phyloP scores from a whole-genome alignment of 1,140 invertebrate species.

The Aphelenchoides fujianensis region DNA sequence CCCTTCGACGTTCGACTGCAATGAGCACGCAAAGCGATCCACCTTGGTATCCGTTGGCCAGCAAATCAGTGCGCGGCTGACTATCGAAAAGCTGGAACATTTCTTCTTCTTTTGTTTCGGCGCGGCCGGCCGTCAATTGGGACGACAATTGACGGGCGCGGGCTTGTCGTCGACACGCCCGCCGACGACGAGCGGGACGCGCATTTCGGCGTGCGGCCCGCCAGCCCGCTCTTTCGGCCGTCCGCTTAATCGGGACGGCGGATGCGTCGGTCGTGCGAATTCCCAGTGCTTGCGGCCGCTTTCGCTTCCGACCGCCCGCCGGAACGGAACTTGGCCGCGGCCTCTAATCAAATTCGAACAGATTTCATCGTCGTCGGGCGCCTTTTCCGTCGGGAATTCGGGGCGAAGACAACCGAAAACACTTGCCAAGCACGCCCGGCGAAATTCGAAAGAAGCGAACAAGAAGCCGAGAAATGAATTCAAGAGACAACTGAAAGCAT shows the following conservation, averaged over 20 bases:
- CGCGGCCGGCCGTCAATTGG: not conserved
- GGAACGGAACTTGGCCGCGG: slow-evolving; percentile 1
- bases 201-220: not conserved
- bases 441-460: not conserved
- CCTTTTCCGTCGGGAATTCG: not conserved
- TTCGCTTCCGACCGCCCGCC: not conserved
- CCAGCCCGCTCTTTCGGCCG: not conserved
- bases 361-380: not conserved
- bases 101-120: not conserved
- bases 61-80: not conserved
- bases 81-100: slow-evolving; percentile 12
- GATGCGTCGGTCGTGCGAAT: not conserved
- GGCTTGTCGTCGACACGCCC: not conserved
- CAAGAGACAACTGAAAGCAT: not conserved
- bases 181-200: not conserved
- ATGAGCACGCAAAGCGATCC: not conserved
- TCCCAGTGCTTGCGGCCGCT: not conserved
- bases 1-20: not conserved
- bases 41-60: slow-evolving; percentile 7
- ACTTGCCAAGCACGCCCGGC: not conserved
- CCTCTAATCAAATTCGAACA: slow-evolving; percentile 12
- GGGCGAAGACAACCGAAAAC: not conserved
- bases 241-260: not conserved
- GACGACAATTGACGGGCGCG: not conserved
- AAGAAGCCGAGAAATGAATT: not conserved